phyloP scores from a whole-genome alignment of 2,888 invertebrate genomes.

The Aromia moschata region DNA sequence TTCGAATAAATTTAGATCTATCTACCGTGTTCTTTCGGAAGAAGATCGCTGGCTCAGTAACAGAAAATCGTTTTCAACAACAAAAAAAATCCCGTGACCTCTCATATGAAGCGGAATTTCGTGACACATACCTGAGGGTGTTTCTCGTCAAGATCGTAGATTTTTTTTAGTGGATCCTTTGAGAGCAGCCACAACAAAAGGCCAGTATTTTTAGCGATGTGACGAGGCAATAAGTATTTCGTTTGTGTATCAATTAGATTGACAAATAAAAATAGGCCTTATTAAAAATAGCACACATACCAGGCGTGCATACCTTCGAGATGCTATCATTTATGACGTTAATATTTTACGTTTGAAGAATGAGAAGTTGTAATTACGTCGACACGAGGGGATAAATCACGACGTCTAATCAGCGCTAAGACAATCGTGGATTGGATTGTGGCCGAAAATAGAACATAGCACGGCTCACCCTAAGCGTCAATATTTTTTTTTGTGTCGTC shows the following conservation, averaged over 20 bases:
- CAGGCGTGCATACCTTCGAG: slow-evolving; percentile 44
- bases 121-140: too few relatives aligned
- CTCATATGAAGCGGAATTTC: too few relatives aligned
- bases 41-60: too few relatives aligned
- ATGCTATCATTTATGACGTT: slow-evolving; percentile 49
- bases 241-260: slow-evolving; percentile 16
- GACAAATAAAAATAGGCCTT: slow-evolving; percentile 22
- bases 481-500: slow-evolving; percentile 53
- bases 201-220: not conserved
- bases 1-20: too few relatives aligned
- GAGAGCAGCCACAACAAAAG: too few relatives aligned
- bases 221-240: slow-evolving; percentile 16
- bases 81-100: too few relatives aligned
- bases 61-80: too few relatives aligned
- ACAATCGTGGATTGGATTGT: slow-evolving; percentile 41
- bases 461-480: slow-evolving; percentile 45
- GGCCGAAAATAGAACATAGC: slow-evolving; percentile 39
- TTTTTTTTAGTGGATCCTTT: too few relatives aligned
- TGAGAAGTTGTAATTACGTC: slow-evolving; percentile 51
- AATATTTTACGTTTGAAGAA: slow-evolving; percentile 53
- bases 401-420: slow-evolving; percentile 43
- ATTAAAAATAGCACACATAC: slow-evolving; percentile 27
- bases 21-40: too few relatives aligned
- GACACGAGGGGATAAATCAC: slow-evolving; percentile 51
- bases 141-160: too few relatives aligned